Evolutionary conservation across 64 coral and sea anemone species (phyloP).

Genomic region (Pocillopora verrucosa): DNA sequence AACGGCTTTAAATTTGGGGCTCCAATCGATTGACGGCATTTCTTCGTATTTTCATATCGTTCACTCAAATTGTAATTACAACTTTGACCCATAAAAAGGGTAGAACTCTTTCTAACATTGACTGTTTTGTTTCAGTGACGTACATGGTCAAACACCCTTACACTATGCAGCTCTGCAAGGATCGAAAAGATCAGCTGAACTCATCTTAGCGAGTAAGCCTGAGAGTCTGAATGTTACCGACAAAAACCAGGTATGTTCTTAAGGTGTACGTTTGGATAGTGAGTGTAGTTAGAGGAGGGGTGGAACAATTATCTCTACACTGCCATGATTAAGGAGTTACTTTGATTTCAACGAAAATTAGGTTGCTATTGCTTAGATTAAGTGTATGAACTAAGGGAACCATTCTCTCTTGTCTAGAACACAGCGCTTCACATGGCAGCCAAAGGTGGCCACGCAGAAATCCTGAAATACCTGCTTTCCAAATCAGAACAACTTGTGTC

Average conservation of each 20-base stretch:
- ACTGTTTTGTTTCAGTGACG: conserved; percentile 55
- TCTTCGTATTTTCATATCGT: no score
- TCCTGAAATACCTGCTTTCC: conserved; percentile 73
- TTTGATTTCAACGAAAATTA: background rate
- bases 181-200: conserved; percentile 71
- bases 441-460: conserved; percentile 76
- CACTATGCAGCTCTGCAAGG: conserved; percentile 83
- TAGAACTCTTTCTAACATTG: background rate
- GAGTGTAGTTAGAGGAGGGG: no score
- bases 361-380: background rate
- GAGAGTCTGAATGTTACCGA: conserved; percentile 84
- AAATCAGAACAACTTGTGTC: conserved; percentile 85
- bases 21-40: no score
- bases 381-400: no score
- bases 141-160: conserved; percentile 78
- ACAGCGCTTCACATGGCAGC: conserved; percentile 88
- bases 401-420: conserved; percentile 42
- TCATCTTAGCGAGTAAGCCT: conserved; percentile 78
- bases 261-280: background rate
- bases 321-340: background rate
- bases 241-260: conserved; percentile 60
- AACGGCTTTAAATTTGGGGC: no score
- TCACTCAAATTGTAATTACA: background rate
- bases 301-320: background rate
- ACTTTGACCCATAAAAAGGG: background rate